These are phyloP conservation scores for Chelonus insularis DNA, from an alignment of 1,140 invertebrate species.

Conservation along the genomic window DNA sequence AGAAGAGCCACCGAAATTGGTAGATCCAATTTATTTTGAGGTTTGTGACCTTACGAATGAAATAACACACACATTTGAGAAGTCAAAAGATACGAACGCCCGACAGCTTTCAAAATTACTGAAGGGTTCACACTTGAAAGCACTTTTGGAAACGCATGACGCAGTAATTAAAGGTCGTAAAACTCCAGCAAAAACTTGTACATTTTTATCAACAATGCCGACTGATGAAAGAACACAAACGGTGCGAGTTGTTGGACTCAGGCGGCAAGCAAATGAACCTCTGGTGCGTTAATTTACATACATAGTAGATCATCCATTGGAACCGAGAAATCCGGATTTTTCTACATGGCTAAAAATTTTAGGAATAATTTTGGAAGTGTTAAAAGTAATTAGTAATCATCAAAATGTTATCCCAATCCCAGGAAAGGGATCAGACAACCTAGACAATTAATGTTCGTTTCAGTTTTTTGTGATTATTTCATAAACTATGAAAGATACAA, in stretches of 20 bases:
- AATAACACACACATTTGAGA: conserved; percentile 40
- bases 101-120: conserved; percentile 47
- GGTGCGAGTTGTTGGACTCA: conserved; percentile 86
- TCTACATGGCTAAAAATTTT: no score
- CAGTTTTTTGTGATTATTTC: no score
- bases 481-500: no score
- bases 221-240: conserved; percentile 54
- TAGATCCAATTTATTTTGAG: conserved; percentile 48
- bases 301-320: no score
- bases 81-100: conserved; percentile 38
- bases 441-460: no score
- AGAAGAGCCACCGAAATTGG: conserved; percentile 46
- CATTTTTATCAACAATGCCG: conserved; percentile 43
- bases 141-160: conserved; percentile 72
- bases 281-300: no score
- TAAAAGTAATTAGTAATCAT: no score
- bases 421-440: no score
- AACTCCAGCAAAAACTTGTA: conserved; percentile 26
- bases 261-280: conserved; percentile 86
- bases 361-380: no score
- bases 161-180: conserved; percentile 62
- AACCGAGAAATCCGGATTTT: no score
- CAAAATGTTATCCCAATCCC: no score
- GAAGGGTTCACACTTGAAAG: conserved; percentile 47
- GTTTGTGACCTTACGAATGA: conserved; percentile 51